phyloP scores from a whole-genome alignment of 2,888 invertebrate species.

The Melipona bicolor region DNA sequence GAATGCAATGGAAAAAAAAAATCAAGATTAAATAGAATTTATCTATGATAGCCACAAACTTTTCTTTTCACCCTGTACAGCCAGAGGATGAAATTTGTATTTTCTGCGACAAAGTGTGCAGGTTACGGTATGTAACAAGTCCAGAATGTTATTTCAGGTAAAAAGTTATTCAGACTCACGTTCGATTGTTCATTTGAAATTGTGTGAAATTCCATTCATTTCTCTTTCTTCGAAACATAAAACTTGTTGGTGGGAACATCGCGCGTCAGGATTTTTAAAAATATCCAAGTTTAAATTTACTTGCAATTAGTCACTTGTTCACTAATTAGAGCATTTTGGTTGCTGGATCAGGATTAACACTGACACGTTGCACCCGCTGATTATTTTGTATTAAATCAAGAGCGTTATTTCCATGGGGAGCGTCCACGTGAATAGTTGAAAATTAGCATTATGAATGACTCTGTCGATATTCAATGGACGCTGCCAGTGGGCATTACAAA shows the following conservation, averaged over 20 bases:
- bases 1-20: too few species aligned
- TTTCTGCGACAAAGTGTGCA: background rate
- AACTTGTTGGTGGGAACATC: background rate
- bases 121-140: background rate
- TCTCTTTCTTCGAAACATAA: background rate
- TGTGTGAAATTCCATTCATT: background rate
- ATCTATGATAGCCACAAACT: too few species aligned
- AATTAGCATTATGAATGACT: background rate
- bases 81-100: constrained; percentile 2
- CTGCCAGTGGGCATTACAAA: background rate
- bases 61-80: too few species aligned
- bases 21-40: too few species aligned
- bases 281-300: background rate
- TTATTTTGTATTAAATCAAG: background rate
- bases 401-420: background rate
- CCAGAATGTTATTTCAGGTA: background rate
- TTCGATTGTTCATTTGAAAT: background rate
- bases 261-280: background rate
- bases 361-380: too few species aligned
- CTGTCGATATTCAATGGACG: background rate
- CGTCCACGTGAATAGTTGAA: background rate
- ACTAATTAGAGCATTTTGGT: background rate
- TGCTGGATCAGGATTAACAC: background rate
- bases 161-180: background rate
- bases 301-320: background rate